Evolutionary conservation across 1,140 invertebrate species (phyloP), one percentile per base, ranked within the genome.

Genomic region (Adelges cooleyi): DNA sequence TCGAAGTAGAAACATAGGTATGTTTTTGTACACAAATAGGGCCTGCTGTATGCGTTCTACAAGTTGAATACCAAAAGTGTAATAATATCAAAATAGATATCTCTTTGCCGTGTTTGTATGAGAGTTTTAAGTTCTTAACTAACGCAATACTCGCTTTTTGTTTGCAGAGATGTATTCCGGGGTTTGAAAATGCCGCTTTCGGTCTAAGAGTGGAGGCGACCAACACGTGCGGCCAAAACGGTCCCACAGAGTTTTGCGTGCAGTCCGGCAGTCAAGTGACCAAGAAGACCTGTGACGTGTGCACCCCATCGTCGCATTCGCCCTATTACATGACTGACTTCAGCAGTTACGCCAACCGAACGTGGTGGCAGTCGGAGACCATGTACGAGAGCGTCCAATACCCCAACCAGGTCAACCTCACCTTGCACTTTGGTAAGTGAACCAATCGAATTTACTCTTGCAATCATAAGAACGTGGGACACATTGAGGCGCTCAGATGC

Each of bases 341-440:
- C 71, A 90, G 95, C 69, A 86, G 86, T 67, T 84, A 87, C 67
- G 86, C 91, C 46, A 90, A 93, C 72, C 84, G 86, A 67, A 97
- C 96, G 0, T 98, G 93, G 92, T 99, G 96, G 95, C 95, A 98
- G 73, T 96, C 92, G 2, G 90, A 96, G 71, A 98, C 96, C 0
- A 96, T 99, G 91, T 83, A 83, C 68, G 91, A 98, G 70, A 86
- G 84, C 15, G 86, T 96, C 17, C 89, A 95, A 73, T 89, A 86
- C 73, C 90, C 92, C 0, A 87, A 86, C 71, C 84, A 86, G 76
- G 92, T 98, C 36, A 96, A 97, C 75, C 77, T 99, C 18, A 98
- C 93, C 0, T 77, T 98, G 10, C 80, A 86, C 73, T 81, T 99
- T 62, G 82, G 92, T 94, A 78, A 81, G 82, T 78, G n/a, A n/a